Evolutionary conservation across 2,113 vertebrate species (phyloP).

Genomic region (Upupa epops): DNA sequence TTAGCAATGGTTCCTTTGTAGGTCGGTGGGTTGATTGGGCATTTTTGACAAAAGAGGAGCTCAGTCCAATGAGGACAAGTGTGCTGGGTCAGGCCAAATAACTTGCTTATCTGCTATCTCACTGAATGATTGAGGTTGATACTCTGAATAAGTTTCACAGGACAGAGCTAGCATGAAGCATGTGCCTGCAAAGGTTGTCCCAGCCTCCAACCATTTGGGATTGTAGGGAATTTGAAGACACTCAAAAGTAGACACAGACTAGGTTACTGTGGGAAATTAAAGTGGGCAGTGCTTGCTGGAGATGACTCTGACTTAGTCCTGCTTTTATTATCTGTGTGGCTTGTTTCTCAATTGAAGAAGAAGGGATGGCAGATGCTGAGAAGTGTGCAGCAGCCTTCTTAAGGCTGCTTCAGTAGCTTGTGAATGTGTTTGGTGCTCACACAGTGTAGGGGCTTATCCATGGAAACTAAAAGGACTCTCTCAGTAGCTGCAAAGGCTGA

Average conservation of each 20-base stretch:
- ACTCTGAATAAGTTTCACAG: not conserved
- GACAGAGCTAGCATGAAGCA: not conserved
- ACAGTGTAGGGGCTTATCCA: not conserved
- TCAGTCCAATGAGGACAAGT: not conserved
- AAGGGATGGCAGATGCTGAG: not conserved
- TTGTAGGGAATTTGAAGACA: not conserved
- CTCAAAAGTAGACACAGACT: too few species aligned
- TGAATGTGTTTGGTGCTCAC: not conserved
- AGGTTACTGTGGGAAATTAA: not conserved
- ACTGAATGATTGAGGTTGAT: not conserved
- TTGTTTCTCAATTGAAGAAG: not conserved
- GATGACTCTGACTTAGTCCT: not conserved
- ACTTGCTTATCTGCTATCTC: not conserved
- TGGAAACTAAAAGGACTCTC: not conserved
- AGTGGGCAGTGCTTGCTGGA: not conserved
- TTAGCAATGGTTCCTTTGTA: not conserved
- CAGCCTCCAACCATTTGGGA: not conserved
- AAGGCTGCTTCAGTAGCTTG: not conserved
- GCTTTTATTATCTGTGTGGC: not conserved
- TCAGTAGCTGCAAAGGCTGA: not conserved
- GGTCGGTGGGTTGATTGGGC: accelerated
- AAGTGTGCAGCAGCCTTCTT: not conserved
- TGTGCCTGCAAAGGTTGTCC: not conserved
- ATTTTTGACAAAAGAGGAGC: not conserved
- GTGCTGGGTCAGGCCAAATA: not conserved